Conservation (phyloP, 2,113 vertebrate species). For the Neolamprologus cancellatus region DNA sequence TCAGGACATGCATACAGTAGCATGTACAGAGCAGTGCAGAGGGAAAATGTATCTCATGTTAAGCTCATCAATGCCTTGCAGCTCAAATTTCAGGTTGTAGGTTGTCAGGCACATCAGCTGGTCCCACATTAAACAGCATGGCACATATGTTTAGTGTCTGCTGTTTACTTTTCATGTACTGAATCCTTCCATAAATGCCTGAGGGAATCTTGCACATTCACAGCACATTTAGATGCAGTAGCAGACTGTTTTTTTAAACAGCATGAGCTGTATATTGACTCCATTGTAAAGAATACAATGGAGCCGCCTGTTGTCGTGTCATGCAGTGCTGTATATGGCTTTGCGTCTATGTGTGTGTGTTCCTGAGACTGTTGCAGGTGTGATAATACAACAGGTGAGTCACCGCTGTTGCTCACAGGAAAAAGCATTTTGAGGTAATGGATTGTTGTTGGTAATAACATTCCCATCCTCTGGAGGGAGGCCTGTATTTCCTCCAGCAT, state of each 20-base stretch:
- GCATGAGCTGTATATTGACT: neutral
- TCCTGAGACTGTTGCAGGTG: neutral
- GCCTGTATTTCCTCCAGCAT: neutral
- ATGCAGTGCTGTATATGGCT: neutral
- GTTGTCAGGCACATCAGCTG: neutral
- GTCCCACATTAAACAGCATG: neutral
- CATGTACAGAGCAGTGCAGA: neutral
- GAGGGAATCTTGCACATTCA: neutral
- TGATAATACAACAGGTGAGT: neutral
- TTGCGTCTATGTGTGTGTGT: neutral
- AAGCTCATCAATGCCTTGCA: neutral
- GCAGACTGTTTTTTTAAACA: neutral
- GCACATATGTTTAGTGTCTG: neutral
- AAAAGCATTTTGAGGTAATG: neutral
- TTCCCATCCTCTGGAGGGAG: neutral
- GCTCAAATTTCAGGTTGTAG: neutral
- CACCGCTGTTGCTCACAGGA: neutral
- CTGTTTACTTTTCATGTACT: neutral
- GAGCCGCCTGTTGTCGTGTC: neutral
- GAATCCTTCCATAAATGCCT: neutral
- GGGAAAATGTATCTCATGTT: neutral
- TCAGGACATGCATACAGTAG: neutral
- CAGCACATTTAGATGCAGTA: neutral
- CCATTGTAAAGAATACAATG: neutral
- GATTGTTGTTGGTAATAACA: conserved; percentile 2